Percentiles rank a stretch among this genome's conserved stretches.
Evolutionary conservation across 2,888 invertebrate genomes (phyloP).

Genomic region (Cyrtodaria siliqua): DNA sequence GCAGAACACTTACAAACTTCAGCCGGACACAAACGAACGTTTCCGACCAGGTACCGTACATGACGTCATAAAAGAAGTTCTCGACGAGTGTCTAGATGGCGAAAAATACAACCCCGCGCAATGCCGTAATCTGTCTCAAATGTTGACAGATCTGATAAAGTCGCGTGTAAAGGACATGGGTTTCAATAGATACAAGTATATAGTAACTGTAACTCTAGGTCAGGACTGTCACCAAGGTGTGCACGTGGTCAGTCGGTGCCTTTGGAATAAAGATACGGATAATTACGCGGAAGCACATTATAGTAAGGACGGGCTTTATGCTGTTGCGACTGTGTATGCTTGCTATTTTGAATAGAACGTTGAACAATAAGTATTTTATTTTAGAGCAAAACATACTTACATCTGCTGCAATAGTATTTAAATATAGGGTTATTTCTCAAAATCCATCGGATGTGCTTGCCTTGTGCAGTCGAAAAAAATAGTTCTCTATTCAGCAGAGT

Average conservation of each 20-base stretch:
- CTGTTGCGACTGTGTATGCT: conserved; percentile 80
- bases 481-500: too few species aligned
- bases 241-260: conserved; percentile 74
- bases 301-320: conserved; percentile 76
- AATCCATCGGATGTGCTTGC: too few species aligned
- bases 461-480: too few species aligned
- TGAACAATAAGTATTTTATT: too few species aligned
- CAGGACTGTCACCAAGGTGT: conserved; percentile 78
- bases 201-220: conserved; percentile 80
- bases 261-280: conserved; percentile 82
- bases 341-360: conserved; percentile 80
- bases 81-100: conserved; percentile 77
- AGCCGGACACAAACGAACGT: conserved; percentile 71
- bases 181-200: conserved; percentile 79
- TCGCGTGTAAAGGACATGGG: conserved; percentile 79
- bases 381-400: too few species aligned
- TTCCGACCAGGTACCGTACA: conserved; percentile 74
- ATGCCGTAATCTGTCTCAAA: conserved; percentile 75
- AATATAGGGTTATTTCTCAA: too few species aligned
- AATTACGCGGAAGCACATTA: conserved; percentile 78
- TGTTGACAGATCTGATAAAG: conserved; percentile 80
- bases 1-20: conserved; percentile 79
- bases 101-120: conserved; percentile 80
- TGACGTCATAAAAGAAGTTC: conserved; percentile 71
- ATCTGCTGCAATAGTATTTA: too few species aligned